Base-by-base conservation (phyloP, 2,797 vertebrate genomes). In the Thunnus albacares region DNA sequence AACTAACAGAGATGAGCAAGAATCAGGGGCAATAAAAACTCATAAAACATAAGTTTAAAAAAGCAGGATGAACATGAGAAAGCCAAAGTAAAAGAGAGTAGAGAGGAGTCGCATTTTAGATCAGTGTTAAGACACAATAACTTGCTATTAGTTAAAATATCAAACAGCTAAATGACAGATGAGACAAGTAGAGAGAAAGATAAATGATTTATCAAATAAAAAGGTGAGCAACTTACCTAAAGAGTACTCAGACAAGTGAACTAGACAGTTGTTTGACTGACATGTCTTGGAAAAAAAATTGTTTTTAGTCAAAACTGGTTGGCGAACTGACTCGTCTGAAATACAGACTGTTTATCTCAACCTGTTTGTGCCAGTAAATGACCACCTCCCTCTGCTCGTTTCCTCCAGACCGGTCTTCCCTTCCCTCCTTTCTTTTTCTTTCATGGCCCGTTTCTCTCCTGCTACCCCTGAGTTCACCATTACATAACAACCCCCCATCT, bases 191-290 rank as follows among this genome's bases (percentile, higher is more conserved):
- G 20, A 51, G 1, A 47, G 13, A 41, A 30, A 60, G 2, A 30
- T 28, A n/a, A 14, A 56, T 56, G 1, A 26, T 65, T 20, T 13
- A 8, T 67, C 18, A 74, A 55, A 83, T 53, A 15, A 71, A 62
- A 51, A 6, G 14, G 18, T 15, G 11, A 55, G 45, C 6, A n/a
- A 84, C 92, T 90, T 80, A 93, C 90, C 89, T 11, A 52, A 9
- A 69, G 60, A 78, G 38, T 8, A 58, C 13, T 72, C 28, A 67
- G 15, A 71, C 10, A 55, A 57, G 3, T 26, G 26, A 13, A 67
- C n/a, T 67, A 35, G 2, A 47, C 13, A 71, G 22, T 5, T 45
- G 12, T 24, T 20, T 66, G 56, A 77, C 65, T 60, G 58, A 75
- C 68, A 65, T 57, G 45, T 26, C 53, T 77, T 41, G 41, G 18